These are phyloP conservation scores for Palaemon carinicauda DNA, from an alignment of 1,140 invertebrate genomes.

Conservation along the genomic window DNA sequence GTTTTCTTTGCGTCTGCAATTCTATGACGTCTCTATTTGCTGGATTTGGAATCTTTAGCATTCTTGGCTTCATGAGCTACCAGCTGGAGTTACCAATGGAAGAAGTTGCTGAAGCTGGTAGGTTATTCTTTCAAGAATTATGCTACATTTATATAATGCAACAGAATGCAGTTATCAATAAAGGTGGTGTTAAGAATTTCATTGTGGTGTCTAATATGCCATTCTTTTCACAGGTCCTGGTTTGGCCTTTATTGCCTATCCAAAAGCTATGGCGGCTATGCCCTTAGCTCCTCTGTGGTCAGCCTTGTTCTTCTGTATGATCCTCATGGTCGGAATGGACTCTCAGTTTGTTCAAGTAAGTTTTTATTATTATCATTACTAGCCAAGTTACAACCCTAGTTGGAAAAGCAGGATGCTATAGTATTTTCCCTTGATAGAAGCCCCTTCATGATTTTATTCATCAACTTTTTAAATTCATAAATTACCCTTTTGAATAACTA, in stretches of 20 bases:
- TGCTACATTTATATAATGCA: too few relatives aligned
- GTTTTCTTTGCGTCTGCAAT: slow-evolving; percentile 65
- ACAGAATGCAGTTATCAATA: too few relatives aligned
- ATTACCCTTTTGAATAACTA: slow-evolving; percentile 62
- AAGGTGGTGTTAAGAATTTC: too few relatives aligned
- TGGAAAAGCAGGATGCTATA: too few relatives aligned
- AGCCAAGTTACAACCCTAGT: too few relatives aligned
- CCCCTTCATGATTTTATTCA: too few relatives aligned
- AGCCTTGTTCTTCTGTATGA: slow-evolving; percentile 73
- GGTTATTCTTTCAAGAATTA: background rate
- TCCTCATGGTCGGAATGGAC: slow-evolving; percentile 71
- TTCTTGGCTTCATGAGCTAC: slow-evolving; percentile 66
- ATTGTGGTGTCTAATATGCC: background rate
- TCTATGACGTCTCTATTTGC: slow-evolving; percentile 65
- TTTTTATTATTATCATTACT: too few relatives aligned
- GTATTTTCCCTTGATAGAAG: background rate
- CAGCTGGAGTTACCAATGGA: slow-evolving; percentile 63
- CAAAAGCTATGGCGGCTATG: slow-evolving; percentile 64
- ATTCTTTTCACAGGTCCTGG: slow-evolving; percentile 65
- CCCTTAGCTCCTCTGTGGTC: slow-evolving; percentile 63
- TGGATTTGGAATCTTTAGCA: slow-evolving; percentile 72
- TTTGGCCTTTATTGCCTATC: slow-evolving; percentile 70
- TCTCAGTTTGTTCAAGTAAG: slow-evolving; percentile 67
- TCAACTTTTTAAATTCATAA: background rate
- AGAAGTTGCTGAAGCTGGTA: slow-evolving; percentile 64